A percentile compares a stretch with the other conserved stretches of the same genome.
These are phyloP conservation scores for Agapetus fuscipes DNA, from an alignment of 2,888 invertebrate genomes.

Conservation along the genomic window DNA sequence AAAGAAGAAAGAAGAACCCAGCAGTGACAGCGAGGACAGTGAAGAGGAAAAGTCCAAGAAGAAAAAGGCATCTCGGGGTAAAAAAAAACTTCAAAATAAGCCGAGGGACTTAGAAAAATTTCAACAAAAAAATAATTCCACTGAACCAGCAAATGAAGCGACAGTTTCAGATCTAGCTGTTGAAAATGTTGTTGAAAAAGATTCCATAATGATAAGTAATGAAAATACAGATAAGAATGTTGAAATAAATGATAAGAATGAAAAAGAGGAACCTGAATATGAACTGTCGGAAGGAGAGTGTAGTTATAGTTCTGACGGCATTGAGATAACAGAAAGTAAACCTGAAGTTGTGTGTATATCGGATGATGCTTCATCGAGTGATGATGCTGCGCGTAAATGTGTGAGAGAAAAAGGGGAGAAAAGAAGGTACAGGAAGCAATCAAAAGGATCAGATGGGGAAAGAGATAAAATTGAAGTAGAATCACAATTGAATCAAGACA, in stretches of 20 bases:
- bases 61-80: conserved; percentile 5
- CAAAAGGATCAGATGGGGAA: conserved; percentile 26
- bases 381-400: not conserved
- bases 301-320: conserved; percentile 31
- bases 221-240: not conserved
- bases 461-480: conserved; percentile 33
- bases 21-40: conserved; percentile 26
- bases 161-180: not conserved
- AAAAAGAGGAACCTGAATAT: conserved; percentile 4
- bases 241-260: not conserved
- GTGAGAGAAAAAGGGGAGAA: conserved; percentile 18
- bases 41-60: conserved; percentile 6
- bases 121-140: not conserved
- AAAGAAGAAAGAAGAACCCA: conserved; percentile 18
- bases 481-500: too few relatives aligned
- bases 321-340: conserved; percentile 31
- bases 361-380: conserved; percentile 30
- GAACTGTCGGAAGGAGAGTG: conserved; percentile 32
- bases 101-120: conserved; percentile 14
- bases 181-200: not conserved
- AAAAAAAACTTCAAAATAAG: conserved; percentile 15
- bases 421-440: conserved; percentile 31
- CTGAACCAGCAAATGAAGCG: not conserved
- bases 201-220: too few relatives aligned
- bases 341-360: conserved; percentile 47